These are phyloP conservation scores for Grammomys surdaster DNA, from an alignment of 2,113 vertebrate genomes.

Conservation along the genomic window DNA sequence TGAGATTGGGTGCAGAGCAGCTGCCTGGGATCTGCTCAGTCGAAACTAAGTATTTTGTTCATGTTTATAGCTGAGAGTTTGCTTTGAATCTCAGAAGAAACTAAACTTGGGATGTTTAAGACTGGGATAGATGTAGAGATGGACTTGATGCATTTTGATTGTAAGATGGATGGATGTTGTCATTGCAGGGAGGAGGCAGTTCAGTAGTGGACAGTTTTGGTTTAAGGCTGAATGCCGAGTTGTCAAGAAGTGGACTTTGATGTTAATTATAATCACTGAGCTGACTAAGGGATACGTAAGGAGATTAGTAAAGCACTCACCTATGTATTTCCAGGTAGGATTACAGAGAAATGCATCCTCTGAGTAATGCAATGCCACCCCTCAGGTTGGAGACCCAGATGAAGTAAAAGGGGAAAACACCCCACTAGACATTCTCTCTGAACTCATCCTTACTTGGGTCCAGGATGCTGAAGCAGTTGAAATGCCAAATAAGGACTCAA, in stretches of 20 bases:
- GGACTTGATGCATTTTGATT: not conserved
- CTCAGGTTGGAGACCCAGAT: not conserved
- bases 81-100: not conserved
- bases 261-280: too few relatives aligned
- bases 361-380: not conserved
- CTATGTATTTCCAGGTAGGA: not conserved
- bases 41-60: not conserved
- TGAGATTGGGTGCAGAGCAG: too few relatives aligned
- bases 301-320: not conserved
- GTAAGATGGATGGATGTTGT: not conserved
- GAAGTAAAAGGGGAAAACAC: not conserved
- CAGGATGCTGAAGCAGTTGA: not conserved
- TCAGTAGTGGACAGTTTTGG: not conserved
- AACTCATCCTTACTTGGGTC: not conserved
- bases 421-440: not conserved
- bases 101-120: not conserved
- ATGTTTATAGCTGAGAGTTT: not conserved
- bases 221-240: not conserved
- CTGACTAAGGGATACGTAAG: not conserved
- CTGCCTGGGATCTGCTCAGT: too few relatives aligned
- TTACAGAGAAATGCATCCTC: not conserved
- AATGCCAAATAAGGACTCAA: not conserved
- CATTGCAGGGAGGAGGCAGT: not conserved
- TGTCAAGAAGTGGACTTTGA: not conserved
- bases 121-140: not conserved